Evolutionary conservation across 2,888 invertebrate species (phyloP).

Genomic region (Lutraria lutraria): DNA sequence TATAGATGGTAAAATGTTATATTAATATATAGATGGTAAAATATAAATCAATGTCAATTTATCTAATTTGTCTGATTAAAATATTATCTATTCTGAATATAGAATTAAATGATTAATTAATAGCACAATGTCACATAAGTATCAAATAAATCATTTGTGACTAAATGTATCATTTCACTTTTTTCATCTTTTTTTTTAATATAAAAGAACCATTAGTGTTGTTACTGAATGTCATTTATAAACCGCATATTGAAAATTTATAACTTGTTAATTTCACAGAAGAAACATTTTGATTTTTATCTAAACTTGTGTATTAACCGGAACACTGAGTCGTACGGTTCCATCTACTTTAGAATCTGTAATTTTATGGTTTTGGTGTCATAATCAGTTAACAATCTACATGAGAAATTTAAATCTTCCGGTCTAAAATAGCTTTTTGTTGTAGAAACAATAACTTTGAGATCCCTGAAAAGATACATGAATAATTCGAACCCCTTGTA

Average conservation of each 20-base stretch:
- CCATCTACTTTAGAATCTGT: slow-evolving; percentile 32
- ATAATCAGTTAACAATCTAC: slow-evolving; percentile 38
- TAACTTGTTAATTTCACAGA: neutral
- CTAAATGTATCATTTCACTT: neutral
- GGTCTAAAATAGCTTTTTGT: slow-evolving; percentile 37
- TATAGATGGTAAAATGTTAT: too few relatives aligned
- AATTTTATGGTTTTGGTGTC: slow-evolving; percentile 16
- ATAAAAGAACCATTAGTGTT: slow-evolving; percentile 7
- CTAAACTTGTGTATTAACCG: slow-evolving; percentile 36
- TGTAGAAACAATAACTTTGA: slow-evolving; percentile 43
- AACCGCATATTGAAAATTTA: slow-evolving; percentile 15
- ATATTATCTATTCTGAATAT: neutral
- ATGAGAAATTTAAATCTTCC: slow-evolving; percentile 39
- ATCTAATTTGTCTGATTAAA: too few relatives aligned
- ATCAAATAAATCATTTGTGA: neutral
- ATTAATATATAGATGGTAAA: too few relatives aligned
- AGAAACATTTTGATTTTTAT: slow-evolving; percentile 33
- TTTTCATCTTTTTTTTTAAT: neutral
- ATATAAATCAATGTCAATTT: too few relatives aligned
- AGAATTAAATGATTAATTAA: neutral
- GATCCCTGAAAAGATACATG: neutral
- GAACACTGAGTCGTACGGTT: slow-evolving; percentile 36
- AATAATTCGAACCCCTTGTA: neutral
- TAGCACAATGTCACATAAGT: neutral
- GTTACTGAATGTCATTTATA: neutral